These are phyloP conservation scores for Zapus hudsonius DNA, from an alignment of 2,113 vertebrate species.

Conservation along the genomic window DNA sequence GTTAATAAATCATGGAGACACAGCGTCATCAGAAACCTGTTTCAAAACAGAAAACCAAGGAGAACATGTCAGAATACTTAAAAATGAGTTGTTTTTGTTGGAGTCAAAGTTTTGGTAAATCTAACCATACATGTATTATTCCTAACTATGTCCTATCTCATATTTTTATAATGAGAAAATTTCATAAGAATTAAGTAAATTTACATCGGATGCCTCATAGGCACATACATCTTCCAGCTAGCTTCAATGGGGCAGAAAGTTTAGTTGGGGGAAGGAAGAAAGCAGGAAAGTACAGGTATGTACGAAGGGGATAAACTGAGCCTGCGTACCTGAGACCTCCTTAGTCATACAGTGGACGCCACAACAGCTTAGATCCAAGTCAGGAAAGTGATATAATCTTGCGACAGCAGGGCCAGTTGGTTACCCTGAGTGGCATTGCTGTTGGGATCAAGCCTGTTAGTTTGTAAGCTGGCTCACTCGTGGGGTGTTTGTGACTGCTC, in stretches of 20 bases:
- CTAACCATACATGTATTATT: not conserved
- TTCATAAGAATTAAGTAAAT: not conserved
- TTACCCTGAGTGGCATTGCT: not conserved
- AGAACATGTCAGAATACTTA: not conserved
- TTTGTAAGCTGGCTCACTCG: not conserved
- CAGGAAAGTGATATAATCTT: not conserved
- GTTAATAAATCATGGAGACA: not conserved
- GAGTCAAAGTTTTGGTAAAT: conserved; percentile 26
- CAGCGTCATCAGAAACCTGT: not conserved
- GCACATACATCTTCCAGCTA: not conserved
- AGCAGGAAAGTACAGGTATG: not conserved
- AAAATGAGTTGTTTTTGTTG: not conserved
- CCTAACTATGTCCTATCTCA: not conserved
- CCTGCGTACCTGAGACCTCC: not conserved
- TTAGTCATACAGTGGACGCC: not conserved
- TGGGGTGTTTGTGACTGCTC: not conserved
- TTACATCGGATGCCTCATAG: not conserved
- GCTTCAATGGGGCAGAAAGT: not conserved
- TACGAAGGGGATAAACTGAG: not conserved
- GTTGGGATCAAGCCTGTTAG: not conserved
- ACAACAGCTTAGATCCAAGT: not conserved
- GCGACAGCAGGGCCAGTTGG: not conserved
- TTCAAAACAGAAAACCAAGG: not conserved
- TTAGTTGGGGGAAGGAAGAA: not conserved
- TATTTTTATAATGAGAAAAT: not conserved